A percentile compares a stretch with the other conserved stretches of the same genome.
Evolutionary conservation across 1,140 invertebrate species (phyloP).

Genomic region (Reticulitermes speratus): DNA sequence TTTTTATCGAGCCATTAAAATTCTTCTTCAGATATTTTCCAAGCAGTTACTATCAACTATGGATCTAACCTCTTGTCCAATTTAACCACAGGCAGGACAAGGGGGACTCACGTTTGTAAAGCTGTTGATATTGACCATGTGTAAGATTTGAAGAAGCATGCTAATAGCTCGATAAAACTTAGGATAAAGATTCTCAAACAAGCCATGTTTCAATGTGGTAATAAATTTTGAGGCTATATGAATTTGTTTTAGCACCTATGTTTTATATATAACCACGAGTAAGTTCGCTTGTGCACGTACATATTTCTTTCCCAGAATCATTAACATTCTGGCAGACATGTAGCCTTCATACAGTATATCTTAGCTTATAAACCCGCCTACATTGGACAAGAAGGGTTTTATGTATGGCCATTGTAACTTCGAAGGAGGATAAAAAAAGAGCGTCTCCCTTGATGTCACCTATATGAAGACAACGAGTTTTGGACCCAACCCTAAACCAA

Average conservation of each 20-base stretch:
- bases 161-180: neutral
- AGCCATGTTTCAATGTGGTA: neutral
- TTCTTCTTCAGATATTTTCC: neutral
- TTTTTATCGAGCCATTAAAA: constrained; percentile 8
- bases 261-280: neutral
- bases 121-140: neutral
- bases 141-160: neutral
- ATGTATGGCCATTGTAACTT: constrained; percentile 11
- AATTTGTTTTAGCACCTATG: constrained; percentile 19
- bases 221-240: constrained; percentile 8
- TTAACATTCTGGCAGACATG: neutral
- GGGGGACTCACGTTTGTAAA: neutral
- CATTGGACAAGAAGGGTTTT: neutral
- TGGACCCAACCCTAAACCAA: neutral
- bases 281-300: constrained; percentile 5
- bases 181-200: neutral
- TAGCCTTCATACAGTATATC: neutral
- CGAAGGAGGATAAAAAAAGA: neutral
- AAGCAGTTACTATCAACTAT: neutral
- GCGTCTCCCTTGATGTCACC: neutral
- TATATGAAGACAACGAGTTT: neutral
- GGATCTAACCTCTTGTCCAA: neutral
- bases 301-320: neutral
- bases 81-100: neutral
- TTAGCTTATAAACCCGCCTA: neutral